Conservation (phyloP, 1,140 invertebrate genomes). For the Pentalonia nigronervosa region DNA sequence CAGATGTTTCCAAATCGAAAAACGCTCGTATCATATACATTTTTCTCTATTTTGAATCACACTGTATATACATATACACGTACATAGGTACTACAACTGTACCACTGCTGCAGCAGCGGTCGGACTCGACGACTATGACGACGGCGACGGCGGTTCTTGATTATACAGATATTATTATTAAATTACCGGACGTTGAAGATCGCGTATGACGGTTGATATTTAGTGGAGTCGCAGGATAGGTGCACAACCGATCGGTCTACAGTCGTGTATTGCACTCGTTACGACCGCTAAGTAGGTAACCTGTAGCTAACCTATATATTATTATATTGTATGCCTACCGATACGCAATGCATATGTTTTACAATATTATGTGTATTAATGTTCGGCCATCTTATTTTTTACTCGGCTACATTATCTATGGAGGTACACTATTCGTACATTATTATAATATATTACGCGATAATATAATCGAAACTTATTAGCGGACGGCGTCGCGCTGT, state of each 20-base stretch:
- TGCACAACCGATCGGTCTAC: not conserved
- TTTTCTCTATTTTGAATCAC: too few species aligned
- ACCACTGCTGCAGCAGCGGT: not conserved
- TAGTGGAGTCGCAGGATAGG: too few species aligned
- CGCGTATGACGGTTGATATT: not conserved
- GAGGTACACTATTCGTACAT: not conserved
- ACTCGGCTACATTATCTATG: not conserved
- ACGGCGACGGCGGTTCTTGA: not conserved
- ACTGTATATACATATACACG: too few species aligned
- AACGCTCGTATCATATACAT: too few species aligned
- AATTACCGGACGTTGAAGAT: not conserved
- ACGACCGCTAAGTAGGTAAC: not conserved
- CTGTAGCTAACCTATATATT: too few species aligned
- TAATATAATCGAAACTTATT: not conserved
- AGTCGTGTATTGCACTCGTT: not conserved
- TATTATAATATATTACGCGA: not conserved
- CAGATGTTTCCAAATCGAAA: too few species aligned
- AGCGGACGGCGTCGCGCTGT: not conserved
- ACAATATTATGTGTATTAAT: slow-evolving; percentile 7
- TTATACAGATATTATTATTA: not conserved
- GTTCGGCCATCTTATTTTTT: not conserved
- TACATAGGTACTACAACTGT: not conserved
- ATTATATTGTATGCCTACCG: too few species aligned
- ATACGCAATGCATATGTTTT: not conserved
- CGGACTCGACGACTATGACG: not conserved